Percentiles rank a stretch among this genome's conserved stretches.
These are phyloP conservation scores for Tachina fera DNA, from an alignment of 2,888 invertebrate genomes.

Conservation along the genomic window DNA sequence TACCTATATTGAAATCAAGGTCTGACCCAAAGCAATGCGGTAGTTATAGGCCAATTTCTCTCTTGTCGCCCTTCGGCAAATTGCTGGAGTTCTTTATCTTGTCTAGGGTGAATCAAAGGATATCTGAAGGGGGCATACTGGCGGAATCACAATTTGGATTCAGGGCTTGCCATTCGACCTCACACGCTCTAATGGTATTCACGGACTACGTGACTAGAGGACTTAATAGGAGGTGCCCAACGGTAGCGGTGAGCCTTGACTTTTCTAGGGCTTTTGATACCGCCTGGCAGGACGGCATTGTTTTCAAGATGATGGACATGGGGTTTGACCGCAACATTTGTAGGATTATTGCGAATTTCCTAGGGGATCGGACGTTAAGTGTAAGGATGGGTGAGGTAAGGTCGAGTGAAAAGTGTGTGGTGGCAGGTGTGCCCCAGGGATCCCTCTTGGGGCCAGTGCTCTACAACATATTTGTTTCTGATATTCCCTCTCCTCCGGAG, in stretches of 20 bases:
- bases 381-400: background rate
- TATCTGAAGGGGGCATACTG: background rate
- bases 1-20: constrained; percentile 2
- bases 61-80: constrained; percentile 28
- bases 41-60: constrained; percentile 16
- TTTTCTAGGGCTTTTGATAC: background rate
- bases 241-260: constrained; percentile 22
- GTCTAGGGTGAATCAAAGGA: background rate
- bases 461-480: no score
- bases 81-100: constrained; percentile 11
- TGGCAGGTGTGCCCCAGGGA: no score
- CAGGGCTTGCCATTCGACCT: background rate
- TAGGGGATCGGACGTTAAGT: background rate
- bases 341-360: background rate
- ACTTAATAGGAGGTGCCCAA: constrained; percentile 4
- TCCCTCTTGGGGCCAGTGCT: no score
- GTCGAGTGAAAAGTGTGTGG: no score
- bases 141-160: background rate
- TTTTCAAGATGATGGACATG: no score
- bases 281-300: no score
- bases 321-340: background rate
- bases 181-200: constrained; percentile 13
- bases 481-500: no score
- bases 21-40: background rate
- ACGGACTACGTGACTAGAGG: background rate